A percentile compares a stretch with the other conserved stretches of the same genome.
Conservation (phyloP, 2,888 invertebrate species). For the Cremastinae sp. region DNA sequence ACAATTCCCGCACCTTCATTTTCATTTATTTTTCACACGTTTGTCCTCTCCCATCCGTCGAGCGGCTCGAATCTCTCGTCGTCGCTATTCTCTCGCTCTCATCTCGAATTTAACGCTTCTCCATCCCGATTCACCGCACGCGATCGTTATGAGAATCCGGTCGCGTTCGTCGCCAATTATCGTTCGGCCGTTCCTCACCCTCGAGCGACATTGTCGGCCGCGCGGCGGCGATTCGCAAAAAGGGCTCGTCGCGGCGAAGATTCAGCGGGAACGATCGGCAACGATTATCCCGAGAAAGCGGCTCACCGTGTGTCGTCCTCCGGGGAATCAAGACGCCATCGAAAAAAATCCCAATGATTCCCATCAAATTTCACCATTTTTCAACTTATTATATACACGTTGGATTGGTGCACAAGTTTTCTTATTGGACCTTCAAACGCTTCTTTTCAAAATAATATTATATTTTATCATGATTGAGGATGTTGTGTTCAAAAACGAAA, state of each 20-base stretch:
- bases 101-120: conserved; percentile 15
- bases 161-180: conserved; percentile 69
- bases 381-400: too few species aligned
- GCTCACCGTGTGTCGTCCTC: too few species aligned
- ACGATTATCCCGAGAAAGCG: conserved; percentile 58
- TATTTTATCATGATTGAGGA: too few species aligned
- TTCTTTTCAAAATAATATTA: too few species aligned
- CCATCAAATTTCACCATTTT: too few species aligned
- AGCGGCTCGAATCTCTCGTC: conserved; percentile 2
- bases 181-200: conserved; percentile 62
- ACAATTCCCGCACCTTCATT: conserved; percentile 43
- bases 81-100: conserved; percentile 43
- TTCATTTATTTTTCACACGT: conserved; percentile 22
- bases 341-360: too few species aligned
- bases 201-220: conserved; percentile 59
- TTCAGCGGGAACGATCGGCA: conserved; percentile 46
- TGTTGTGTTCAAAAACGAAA: too few species aligned
- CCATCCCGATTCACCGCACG: conserved; percentile 9
- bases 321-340: too few species aligned
- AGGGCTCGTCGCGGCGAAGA: conserved; percentile 46
- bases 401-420: too few species aligned
- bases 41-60: conserved; percentile 5
- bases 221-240: conserved; percentile 60
- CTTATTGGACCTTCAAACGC: too few species aligned
- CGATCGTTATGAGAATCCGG: conserved; percentile 60